Evolutionary conservation across 2,888 invertebrate species (phyloP), one percentile per base, ranked within the genome.

Genomic region (Drosophila mimetica): DNA sequence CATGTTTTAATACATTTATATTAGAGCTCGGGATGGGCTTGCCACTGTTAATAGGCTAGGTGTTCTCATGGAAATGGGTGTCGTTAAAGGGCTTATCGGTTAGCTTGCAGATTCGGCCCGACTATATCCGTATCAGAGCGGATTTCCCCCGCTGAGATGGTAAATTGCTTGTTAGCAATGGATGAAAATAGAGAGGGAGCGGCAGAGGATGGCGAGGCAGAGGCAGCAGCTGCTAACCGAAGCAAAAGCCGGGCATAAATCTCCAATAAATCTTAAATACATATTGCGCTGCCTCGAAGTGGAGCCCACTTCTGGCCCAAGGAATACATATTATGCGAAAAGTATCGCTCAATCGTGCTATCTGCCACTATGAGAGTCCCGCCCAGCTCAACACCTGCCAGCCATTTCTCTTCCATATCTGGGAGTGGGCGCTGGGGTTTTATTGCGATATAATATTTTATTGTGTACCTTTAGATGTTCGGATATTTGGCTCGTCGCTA

Each of bases 381-480:
- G 59, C 30, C 11, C 42, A n/a, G 30, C 69, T 30, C 14, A 64
- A 64, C 71, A 60, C 71, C 52, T 48, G 63, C 42, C 55, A 50
- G 42, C 41, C 42, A 51, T 70, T 59, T 70, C 22, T 32, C 58
- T 41, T 36, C 34, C 14, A 9, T 34, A 18, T 44, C 48, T 18
- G 18, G 42, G 28, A n/a, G 47, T 46, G 52, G 46, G 52, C 44
- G n/a, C 7, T 44, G 53, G 51, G 64, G 61, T 88, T 86, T 88
- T 84, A 86, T 84, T 83, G 75, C 84, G 76, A 88, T 86, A 88
- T 84, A 84, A 84, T 84, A 84, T 84, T 84, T 84, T 84, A 84
- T 84, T 84, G 84, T 77, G 77, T 74, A 86, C 86, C 78, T 84
- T 84, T 80, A 76, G 84, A 67, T 76, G 81, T 79, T 86, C 76